phyloP scores from a whole-genome alignment of 2,888 invertebrate genomes.

The Oeneis ivallda region DNA sequence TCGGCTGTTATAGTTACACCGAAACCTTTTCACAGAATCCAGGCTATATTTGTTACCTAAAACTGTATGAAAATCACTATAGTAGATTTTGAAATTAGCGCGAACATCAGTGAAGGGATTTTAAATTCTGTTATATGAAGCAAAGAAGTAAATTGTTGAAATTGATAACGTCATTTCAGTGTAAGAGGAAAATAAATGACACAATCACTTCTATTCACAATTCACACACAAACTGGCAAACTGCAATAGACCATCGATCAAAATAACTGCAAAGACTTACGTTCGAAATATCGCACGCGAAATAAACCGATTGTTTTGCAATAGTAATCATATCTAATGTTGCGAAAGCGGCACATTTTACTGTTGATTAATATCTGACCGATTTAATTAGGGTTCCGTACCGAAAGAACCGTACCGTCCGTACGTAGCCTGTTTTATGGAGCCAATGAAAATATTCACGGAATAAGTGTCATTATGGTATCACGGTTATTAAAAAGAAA shows the following conservation, averaged over 20 bases:
- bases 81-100: background rate
- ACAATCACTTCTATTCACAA: conserved; percentile 9
- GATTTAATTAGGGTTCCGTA: conserved; percentile 23
- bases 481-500: too few relatives aligned
- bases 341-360: conserved; percentile 31
- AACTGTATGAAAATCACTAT: too few relatives aligned
- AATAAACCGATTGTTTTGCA: conserved; percentile 35
- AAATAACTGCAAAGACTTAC: conserved; percentile 15
- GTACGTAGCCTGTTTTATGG: too few relatives aligned
- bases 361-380: conserved; percentile 31
- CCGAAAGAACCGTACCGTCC: too few relatives aligned
- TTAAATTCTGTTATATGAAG: too few relatives aligned
- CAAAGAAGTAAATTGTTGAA: background rate
- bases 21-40: too few relatives aligned
- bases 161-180: background rate
- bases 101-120: too few relatives aligned
- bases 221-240: conserved; percentile 17
- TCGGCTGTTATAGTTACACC: too few relatives aligned
- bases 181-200: conserved; percentile 10
- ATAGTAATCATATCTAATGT: conserved; percentile 32
- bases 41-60: too few relatives aligned
- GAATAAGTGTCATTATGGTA: too few relatives aligned
- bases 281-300: conserved; percentile 34
- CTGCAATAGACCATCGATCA: conserved; percentile 20
- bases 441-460: too few relatives aligned